These are phyloP conservation scores for Branchinecta sandiegonensis DNA, from an alignment of 2,888 invertebrate genomes.

Conservation along the genomic window DNA sequence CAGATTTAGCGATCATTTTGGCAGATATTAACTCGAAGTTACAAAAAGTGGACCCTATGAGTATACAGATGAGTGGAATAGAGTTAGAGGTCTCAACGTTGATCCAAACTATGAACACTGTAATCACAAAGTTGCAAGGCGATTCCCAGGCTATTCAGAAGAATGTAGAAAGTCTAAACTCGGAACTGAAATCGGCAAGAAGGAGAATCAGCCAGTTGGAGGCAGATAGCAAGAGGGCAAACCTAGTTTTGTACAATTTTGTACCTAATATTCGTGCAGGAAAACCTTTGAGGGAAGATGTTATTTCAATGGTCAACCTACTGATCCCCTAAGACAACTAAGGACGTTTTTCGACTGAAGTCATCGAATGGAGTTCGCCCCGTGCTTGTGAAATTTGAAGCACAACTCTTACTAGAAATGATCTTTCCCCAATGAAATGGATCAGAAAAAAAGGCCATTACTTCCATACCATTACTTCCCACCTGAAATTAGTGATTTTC, in stretches of 20 bases:
- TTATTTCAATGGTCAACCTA: neutral
- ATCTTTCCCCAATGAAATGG: too few relatives aligned
- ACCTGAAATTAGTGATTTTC: too few relatives aligned
- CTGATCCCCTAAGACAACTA: neutral
- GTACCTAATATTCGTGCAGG: neutral
- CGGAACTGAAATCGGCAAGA: constrained; percentile 3
- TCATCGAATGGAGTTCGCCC: neutral
- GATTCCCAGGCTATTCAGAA: constrained; percentile 14
- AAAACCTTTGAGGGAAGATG: neutral
- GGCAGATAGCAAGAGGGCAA: constrained; percentile 2
- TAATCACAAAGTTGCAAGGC: constrained; percentile 11
- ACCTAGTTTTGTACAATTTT: constrained; percentile 5
- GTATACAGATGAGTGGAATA: constrained; percentile 2
- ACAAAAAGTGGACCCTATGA: too few relatives aligned
- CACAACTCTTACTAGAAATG: too few relatives aligned
- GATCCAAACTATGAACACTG: constrained; percentile 5
- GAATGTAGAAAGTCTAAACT: constrained; percentile 4
- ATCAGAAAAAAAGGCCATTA: too few relatives aligned
- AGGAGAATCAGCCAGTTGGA: too few relatives aligned
- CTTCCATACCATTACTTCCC: too few relatives aligned
- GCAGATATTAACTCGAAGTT: too few relatives aligned
- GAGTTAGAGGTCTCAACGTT: constrained; percentile 11
- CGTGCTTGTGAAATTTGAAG: constrained; percentile 14
- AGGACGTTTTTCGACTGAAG: neutral
- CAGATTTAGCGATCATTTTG: too few relatives aligned